Conservation (phyloP, 2,797 vertebrate genomes). For the Synaphobranchus kaupii region DNA sequence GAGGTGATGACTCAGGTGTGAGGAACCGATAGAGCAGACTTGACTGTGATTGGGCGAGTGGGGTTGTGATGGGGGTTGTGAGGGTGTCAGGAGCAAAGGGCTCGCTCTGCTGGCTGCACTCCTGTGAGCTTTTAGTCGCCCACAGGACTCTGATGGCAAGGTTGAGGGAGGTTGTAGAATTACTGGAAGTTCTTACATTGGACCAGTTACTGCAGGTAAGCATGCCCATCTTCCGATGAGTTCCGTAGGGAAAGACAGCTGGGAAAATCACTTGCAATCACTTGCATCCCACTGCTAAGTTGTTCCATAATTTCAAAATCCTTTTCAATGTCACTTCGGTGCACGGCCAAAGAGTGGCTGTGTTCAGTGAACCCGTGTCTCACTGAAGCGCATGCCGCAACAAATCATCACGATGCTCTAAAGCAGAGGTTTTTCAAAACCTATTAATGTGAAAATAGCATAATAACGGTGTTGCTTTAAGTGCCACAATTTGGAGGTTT, state of each 20-base stretch:
- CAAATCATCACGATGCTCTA: neutral
- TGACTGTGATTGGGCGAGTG: neutral
- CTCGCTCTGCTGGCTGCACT: neutral
- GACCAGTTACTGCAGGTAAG: constrained; percentile 28
- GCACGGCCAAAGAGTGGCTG: constrained; percentile 31
- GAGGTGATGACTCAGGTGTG: neutral
- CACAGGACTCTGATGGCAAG: neutral
- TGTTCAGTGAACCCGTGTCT: constrained; percentile 39
- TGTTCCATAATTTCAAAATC: constrained; percentile 42
- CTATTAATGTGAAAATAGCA: neutral
- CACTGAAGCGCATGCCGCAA: constrained; percentile 33
- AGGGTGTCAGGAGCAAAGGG: neutral
- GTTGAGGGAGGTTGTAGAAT: neutral
- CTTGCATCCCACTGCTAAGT: constrained; percentile 36
- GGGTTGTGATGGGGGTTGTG: neutral
- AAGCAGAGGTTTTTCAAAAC: neutral
- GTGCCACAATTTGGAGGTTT: neutral
- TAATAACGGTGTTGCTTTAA: neutral
- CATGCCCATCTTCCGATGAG: neutral
- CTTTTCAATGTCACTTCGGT: constrained; percentile 39
- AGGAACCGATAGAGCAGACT: neutral
- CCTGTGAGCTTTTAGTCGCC: neutral
- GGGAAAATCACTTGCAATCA: constrained; percentile 24
- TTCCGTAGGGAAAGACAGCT: neutral
- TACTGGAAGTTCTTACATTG: neutral